Evolutionary conservation across 2,888 invertebrate genomes (phyloP).

Genomic region (Gandaritis pyraliata): DNA sequence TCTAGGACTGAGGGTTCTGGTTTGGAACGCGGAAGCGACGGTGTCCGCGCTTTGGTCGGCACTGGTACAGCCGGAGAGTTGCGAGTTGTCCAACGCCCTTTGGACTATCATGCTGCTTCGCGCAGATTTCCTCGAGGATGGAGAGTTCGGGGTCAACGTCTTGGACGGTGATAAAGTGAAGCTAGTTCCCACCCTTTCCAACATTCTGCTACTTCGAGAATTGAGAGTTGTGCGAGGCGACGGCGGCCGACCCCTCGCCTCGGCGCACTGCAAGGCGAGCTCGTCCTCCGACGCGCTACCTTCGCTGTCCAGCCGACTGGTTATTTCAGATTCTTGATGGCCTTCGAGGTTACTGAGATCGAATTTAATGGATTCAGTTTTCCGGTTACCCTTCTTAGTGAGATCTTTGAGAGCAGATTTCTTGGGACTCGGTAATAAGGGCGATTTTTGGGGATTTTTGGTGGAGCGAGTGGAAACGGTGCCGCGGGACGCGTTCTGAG

Average conservation of each 20-base stretch:
- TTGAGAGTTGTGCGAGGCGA: conserved; percentile 58
- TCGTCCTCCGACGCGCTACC: conserved; percentile 47
- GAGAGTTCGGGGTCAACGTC: conserved; percentile 43
- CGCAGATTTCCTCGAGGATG: conserved; percentile 46
- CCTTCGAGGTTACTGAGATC: conserved; percentile 70
- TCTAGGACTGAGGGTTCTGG: conserved; percentile 53
- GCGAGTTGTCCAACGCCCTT: conserved; percentile 47
- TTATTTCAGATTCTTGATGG: conserved; percentile 38
- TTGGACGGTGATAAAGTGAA: conserved; percentile 33
- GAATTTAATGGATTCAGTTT: conserved; percentile 73
- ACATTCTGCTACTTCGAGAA: conserved; percentile 58
- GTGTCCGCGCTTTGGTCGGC: conserved; percentile 42
- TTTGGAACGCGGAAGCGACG: conserved; percentile 44
- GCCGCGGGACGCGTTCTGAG: conserved; percentile 23
- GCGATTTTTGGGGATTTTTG: conserved; percentile 39
- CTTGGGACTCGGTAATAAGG: conserved; percentile 51
- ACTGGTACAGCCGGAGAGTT: conserved; percentile 32
- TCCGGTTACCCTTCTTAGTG: conserved; percentile 53
- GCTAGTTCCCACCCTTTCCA: conserved; percentile 50
- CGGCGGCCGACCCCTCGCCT: conserved; percentile 47
- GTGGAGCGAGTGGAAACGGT: conserved; percentile 35
- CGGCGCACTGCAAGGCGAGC: conserved; percentile 59
- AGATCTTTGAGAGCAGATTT: conserved; percentile 73
- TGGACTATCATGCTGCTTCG: conserved; percentile 56
- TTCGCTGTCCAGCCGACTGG: conserved; percentile 20